Conservation (phyloP, 2,113 vertebrate genomes). For the Odocoileus hemionus region DNA sequence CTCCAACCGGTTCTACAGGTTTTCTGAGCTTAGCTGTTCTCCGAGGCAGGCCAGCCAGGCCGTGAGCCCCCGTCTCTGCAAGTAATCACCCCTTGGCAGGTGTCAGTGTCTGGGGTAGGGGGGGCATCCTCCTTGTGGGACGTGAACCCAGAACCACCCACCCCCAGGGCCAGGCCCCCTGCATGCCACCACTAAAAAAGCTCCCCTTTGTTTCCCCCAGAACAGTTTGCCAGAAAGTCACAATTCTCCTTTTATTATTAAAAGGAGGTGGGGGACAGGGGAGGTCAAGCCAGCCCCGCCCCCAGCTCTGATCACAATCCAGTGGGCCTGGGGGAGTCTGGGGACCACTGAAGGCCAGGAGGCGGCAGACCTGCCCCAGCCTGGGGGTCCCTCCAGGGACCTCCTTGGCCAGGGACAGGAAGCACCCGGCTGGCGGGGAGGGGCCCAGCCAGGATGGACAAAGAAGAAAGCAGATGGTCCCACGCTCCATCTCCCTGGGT, state of each 20-base stretch:
- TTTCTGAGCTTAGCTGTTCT: background rate
- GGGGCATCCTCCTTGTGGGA: background rate
- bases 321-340: background rate
- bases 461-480: background rate
- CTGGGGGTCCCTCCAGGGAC: background rate
- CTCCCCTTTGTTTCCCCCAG: background rate
- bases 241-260: conserved; percentile 38
- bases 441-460: background rate
- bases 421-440: background rate
- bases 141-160: background rate
- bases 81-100: background rate
- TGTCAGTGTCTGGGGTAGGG: background rate
- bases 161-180: background rate
- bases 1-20: conserved; percentile 10
- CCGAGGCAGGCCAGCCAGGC: background rate
- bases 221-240: conserved; percentile 3
- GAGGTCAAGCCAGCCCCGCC: background rate
- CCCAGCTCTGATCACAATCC: background rate
- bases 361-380: background rate
- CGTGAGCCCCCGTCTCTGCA: background rate
- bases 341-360: background rate
- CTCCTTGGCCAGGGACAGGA: background rate
- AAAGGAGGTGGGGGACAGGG: background rate
- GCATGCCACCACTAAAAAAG: background rate
- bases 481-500: background rate